Conservation (phyloP, 2,888 invertebrate species). For the Nephrotoma flavescens region DNA sequence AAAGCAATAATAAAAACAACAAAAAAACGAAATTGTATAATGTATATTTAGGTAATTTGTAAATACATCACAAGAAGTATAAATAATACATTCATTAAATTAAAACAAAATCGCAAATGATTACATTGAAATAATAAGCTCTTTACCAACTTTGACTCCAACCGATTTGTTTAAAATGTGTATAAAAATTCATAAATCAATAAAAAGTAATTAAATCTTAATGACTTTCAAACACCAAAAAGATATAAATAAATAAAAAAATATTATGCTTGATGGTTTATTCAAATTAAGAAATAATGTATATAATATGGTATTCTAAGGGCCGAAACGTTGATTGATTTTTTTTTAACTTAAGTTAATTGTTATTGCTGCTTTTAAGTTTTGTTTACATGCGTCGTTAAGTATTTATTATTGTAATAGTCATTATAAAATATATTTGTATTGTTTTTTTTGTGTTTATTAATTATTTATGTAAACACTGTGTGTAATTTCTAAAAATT, state of each 20-base stretch:
- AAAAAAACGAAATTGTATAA: no score
- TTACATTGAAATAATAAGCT: background rate
- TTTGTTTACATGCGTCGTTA: background rate
- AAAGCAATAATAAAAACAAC: no score
- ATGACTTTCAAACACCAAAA: background rate
- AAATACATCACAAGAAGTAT: background rate
- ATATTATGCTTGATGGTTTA: background rate
- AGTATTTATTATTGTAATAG: background rate
- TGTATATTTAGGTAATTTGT: no score
- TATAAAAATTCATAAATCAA: background rate
- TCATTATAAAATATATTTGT: no score
- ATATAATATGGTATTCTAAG: background rate
- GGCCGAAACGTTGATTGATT: background rate
- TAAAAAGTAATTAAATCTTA: background rate
- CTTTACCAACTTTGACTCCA: background rate
- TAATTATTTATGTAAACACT: no score
- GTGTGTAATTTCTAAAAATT: no score
- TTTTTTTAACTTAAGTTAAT: background rate
- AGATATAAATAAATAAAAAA: background rate
- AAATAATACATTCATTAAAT: background rate
- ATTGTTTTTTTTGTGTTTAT: no score
- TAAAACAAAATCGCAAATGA: background rate
- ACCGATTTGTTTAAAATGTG: background rate
- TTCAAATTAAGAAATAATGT: background rate
- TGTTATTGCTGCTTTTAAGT: background rate